A percentile compares a stretch with the other conserved stretches of the same genome.
These are phyloP conservation scores for Clinocottus analis DNA, from an alignment of 2,113 vertebrate species.

Conservation along the genomic window DNA sequence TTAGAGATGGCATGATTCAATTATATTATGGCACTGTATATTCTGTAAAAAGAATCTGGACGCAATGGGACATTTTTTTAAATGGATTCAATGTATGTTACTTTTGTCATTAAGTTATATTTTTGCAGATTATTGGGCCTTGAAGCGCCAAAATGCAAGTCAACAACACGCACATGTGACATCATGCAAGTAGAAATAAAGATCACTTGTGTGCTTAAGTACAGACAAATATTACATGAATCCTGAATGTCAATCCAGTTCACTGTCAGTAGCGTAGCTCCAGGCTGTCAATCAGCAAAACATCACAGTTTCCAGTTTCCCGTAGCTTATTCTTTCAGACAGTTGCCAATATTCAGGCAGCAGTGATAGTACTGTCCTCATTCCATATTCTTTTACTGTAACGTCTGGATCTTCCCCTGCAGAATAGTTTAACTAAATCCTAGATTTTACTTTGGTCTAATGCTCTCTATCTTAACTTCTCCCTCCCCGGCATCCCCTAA, in stretches of 20 bases:
- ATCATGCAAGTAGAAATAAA: not conserved
- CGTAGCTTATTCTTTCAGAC: conserved; percentile 7
- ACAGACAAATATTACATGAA: conserved; percentile 1
- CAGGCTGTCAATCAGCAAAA: conserved; percentile 5
- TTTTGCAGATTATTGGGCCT: not conserved
- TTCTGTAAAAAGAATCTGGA: not conserved
- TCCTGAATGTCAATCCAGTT: not conserved
- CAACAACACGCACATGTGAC: not conserved
- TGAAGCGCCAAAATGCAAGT: not conserved
- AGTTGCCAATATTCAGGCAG: not conserved
- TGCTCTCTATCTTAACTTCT: conserved; percentile 1
- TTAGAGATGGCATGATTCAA: conserved; percentile 16
- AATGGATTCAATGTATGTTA: not conserved
- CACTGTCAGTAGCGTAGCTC: conserved; percentile 6
- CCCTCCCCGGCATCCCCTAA: not conserved
- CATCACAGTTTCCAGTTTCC: conserved; percentile 10
- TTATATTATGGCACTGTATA: not conserved
- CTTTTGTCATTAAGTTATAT: not conserved
- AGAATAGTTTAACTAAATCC: conserved; percentile 24
- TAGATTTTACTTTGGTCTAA: conserved; percentile 11
- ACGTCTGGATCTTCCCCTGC: conserved; percentile 1
- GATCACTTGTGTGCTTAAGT: not conserved
- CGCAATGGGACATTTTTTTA: not conserved
- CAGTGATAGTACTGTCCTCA: conserved; percentile 3
- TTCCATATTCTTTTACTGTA: conserved; percentile 34